These are phyloP conservation scores for Cryptophagus acutangulus DNA, from an alignment of 2,888 invertebrate species.

Conservation along the genomic window DNA sequence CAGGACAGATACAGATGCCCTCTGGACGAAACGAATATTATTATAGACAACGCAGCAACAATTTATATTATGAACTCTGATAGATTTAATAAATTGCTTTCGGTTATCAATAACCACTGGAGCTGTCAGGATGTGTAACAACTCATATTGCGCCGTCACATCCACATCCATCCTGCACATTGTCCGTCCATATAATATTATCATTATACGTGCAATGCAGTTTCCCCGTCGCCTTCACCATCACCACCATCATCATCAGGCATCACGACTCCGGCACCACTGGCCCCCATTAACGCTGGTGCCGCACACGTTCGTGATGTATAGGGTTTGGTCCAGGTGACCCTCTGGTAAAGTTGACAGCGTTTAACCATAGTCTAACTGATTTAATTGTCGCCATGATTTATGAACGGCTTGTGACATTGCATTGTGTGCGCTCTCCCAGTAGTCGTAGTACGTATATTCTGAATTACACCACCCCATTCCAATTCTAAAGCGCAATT, in stretches of 20 bases:
- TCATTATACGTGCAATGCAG: slow-evolving; percentile 13
- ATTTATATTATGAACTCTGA: slow-evolving; percentile 1
- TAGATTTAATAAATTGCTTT: slow-evolving; percentile 11
- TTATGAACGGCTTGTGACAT: slow-evolving; percentile 41
- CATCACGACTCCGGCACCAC: slow-evolving; percentile 5
- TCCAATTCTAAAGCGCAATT: slow-evolving; percentile 21
- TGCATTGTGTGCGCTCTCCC: slow-evolving; percentile 33
- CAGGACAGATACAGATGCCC: no score
- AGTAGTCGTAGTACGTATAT: slow-evolving; percentile 20
- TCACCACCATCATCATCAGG: slow-evolving; percentile 2
- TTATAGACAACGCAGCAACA: background rate
- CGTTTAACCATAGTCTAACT: slow-evolving; percentile 42
- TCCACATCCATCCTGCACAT: slow-evolving; percentile 8
- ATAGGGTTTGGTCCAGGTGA: slow-evolving; percentile 37
- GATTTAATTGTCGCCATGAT: slow-evolving; percentile 46
- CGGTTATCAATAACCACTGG: slow-evolving; percentile 13
- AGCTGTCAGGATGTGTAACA: slow-evolving; percentile 12
- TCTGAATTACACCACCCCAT: slow-evolving; percentile 32
- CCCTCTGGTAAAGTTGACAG: slow-evolving; percentile 40
- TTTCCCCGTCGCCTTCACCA: slow-evolving; percentile 1
- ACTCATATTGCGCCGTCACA: slow-evolving; percentile 11
- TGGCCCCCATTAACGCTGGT: slow-evolving; percentile 13
- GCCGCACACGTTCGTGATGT: slow-evolving; percentile 26
- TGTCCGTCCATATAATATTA: slow-evolving; percentile 16
- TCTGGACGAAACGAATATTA: no score